Evolutionary conservation across 1,140 invertebrate species (phyloP).

Genomic region (Aradophagus sp.): DNA sequence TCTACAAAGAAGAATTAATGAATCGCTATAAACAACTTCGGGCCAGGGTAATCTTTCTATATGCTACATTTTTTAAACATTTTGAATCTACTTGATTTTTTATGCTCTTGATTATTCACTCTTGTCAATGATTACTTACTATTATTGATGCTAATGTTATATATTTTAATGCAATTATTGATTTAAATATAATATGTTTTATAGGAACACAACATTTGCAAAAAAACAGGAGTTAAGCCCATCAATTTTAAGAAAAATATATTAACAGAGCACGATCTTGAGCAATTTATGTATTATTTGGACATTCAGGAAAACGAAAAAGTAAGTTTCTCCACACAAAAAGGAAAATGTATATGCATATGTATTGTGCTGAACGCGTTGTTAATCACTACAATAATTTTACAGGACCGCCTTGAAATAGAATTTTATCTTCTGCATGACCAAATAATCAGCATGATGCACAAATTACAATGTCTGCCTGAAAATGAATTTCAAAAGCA

Average conservation of each 20-base stretch:
- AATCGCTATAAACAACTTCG: constrained; percentile 57
- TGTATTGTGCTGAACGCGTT: too few species aligned
- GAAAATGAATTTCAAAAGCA: constrained; percentile 29
- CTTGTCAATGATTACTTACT: too few species aligned
- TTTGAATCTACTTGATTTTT: too few species aligned
- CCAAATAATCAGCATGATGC: constrained; percentile 34
- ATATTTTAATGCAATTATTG: neutral
- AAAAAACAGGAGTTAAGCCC: constrained; percentile 33
- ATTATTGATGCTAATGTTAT: too few species aligned
- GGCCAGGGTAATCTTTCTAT: constrained; percentile 44
- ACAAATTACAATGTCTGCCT: constrained; percentile 16
- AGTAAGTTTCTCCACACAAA: constrained; percentile 9
- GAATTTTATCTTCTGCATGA: constrained; percentile 28
- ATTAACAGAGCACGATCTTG: constrained; percentile 22
- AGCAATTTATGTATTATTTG: constrained; percentile 29
- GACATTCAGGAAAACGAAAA: constrained; percentile 41
- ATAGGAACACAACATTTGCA: constrained; percentile 40
- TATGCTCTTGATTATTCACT: too few species aligned
- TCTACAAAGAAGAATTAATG: constrained; percentile 62
- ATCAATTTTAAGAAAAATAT: constrained; percentile 40
- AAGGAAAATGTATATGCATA: too few species aligned
- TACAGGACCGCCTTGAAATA: constrained; percentile 33
- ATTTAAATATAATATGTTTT: constrained; percentile 8
- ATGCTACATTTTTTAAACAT: neutral
- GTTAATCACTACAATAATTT: constrained; percentile 14